Base-by-base conservation (phyloP, 2,797 vertebrate genomes). In the Danio choprae region DNA sequence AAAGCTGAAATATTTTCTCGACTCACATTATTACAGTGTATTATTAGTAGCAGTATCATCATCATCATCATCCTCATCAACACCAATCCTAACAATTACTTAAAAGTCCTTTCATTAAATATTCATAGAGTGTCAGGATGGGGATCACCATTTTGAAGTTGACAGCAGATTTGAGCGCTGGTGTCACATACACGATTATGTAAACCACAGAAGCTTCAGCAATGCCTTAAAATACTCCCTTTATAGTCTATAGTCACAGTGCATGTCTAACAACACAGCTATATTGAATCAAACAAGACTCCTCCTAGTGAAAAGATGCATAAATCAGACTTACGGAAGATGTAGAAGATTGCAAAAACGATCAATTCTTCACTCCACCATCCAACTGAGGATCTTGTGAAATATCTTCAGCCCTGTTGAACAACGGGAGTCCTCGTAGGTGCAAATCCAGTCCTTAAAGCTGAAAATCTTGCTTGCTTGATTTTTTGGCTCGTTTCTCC, bases 291-390 rank as follows among this genome's bases (percentile, higher is more conserved):
- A 1, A 40, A 18, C 29, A 53, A 18, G 1, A 40, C 4, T 50
- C 9, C 18, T 41, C 29, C 20, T 12, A 43, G 18, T 20, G 22
- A 13, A 20, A 43, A 60, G 18, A 60, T 29, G 43, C 12, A 41
- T n/a, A 29, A 69, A 41, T 6, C 3, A 53, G 40, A 84, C 85
- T 86, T 76, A 86, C 85, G 46, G 71, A 50, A n/a, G 22, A 43
- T 64, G 50, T 77, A 1, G 20, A 69, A 2, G 55, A 55, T 69
- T 73, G 65, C 20, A 69, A 56, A 79, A 29, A 40, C 16, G 11
- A 50, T 40, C 48, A 18, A 0, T 67, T 70, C 12, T 73, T 79
- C 74, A 83, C 48, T 59, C 20, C 40, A 64, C 44, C 80, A 86
- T 84, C 65, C 65, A 73, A 48, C 50, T 9, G 41, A 46, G 48